Percentiles rank a stretch among this genome's conserved stretches.
These are phyloP conservation scores for Augiades crinisus DNA, from an alignment of 2,888 invertebrate species.

Conservation along the genomic window DNA sequence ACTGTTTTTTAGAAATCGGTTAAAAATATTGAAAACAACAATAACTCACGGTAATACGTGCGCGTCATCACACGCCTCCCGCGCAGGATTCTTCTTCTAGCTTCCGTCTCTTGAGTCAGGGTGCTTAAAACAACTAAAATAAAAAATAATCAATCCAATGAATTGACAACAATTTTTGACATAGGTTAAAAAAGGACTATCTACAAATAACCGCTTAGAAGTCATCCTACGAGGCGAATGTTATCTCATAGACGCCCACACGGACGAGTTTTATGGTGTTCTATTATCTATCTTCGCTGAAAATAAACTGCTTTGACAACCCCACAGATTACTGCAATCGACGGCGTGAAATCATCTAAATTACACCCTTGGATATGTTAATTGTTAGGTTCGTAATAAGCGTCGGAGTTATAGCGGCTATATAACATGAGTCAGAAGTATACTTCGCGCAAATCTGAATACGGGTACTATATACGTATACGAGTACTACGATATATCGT, in stretches of 20 bases:
- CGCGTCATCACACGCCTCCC: constrained; percentile 90
- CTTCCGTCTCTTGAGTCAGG: constrained; percentile 87
- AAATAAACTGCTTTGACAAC: constrained; percentile 55
- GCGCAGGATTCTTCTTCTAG: constrained; percentile 88
- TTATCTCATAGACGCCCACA: constrained; percentile 71
- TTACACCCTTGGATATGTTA: constrained; percentile 25
- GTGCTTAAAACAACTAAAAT: constrained; percentile 85
- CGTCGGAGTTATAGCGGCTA: constrained; percentile 14
- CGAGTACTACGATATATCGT: too few relatives aligned
- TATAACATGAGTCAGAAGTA: constrained; percentile 8
- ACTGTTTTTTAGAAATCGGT: too few relatives aligned
- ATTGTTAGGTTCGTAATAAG: constrained; percentile 22
- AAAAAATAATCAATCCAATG: too few relatives aligned
- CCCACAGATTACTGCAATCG: constrained; percentile 26
- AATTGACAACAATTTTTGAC: too few relatives aligned
- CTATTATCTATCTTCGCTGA: constrained; percentile 66
- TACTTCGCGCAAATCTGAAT: too few relatives aligned
- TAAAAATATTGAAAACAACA: background rate
- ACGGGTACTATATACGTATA: too few relatives aligned
- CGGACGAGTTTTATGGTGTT: constrained; percentile 59
- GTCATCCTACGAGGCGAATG: constrained; percentile 52
- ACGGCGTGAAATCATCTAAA: constrained; percentile 25
- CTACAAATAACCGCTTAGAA: constrained; percentile 70
- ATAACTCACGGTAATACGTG: constrained; percentile 87
- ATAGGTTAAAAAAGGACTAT: too few relatives aligned